Evolutionary conservation across 2,888 invertebrate species (phyloP).

Genomic region (Hetaerina titia): DNA sequence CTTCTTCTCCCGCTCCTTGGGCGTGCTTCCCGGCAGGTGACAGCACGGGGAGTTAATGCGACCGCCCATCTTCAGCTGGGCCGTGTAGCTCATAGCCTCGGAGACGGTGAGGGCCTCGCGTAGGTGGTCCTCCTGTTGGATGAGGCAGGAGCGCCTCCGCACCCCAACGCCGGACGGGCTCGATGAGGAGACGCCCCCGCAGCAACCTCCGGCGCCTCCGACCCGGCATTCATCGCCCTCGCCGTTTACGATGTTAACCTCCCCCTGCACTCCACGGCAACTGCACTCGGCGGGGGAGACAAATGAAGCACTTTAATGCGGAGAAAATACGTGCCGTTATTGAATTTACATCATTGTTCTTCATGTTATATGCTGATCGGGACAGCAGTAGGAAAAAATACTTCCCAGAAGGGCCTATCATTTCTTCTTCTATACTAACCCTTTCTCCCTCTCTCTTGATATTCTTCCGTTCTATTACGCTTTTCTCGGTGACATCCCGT

Average conservation of each 20-base stretch:
- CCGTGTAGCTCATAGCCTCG: slow-evolving; percentile 90
- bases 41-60: slow-evolving; percentile 81
- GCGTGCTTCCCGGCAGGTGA: slow-evolving; percentile 77
- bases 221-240: slow-evolving; percentile 76
- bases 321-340: too few relatives aligned
- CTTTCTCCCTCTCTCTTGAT: too few relatives aligned
- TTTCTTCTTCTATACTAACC: too few relatives aligned
- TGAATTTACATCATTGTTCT: too few relatives aligned
- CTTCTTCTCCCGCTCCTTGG: slow-evolving; percentile 85
- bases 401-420: too few relatives aligned
- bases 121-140: slow-evolving; percentile 90
- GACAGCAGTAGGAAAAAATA: too few relatives aligned
- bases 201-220: slow-evolving; percentile 1
- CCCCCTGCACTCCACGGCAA: slow-evolving; percentile 67
- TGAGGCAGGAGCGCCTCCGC: slow-evolving; percentile 89
- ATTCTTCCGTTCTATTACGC: too few relatives aligned
- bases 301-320: background rate
- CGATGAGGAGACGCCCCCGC: background rate
- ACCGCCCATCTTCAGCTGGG: slow-evolving; percentile 89
- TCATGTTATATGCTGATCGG: too few relatives aligned
- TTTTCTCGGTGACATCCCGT: too few relatives aligned
- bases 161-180: slow-evolving; percentile 76
- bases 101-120: slow-evolving; percentile 87
- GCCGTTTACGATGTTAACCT: slow-evolving; percentile 79
- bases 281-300: background rate